A percentile compares a stretch with the other conserved stretches of the same genome.
Conservation (phyloP, 1,140 invertebrate genomes). For the Brachionus rubens region DNA sequence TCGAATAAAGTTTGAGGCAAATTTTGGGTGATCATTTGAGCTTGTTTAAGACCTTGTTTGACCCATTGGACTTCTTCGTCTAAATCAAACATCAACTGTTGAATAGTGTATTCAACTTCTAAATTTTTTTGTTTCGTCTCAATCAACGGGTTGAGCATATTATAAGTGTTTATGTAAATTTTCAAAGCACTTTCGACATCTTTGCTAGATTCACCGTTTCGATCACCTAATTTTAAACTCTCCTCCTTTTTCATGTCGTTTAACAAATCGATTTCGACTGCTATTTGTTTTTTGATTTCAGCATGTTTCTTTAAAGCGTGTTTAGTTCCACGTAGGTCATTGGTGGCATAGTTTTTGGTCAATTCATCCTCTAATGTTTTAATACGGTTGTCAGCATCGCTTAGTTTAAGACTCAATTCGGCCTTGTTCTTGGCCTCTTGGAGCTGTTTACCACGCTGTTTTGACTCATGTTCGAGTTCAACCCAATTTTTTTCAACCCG, state of each 20-base stretch:
- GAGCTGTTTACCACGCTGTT: not conserved
- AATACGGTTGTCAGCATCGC: not conserved
- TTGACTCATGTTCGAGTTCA: slow-evolving; percentile 8
- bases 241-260: slow-evolving; percentile 12
- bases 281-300: slow-evolving; percentile 28
- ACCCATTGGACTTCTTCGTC: slow-evolving; percentile 34
- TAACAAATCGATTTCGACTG: slow-evolving; percentile 11
- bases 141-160: not conserved
- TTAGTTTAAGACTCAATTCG: slow-evolving; percentile 10
- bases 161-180: not conserved
- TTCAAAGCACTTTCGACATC: not conserved
- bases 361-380: not conserved
- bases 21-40: not conserved
- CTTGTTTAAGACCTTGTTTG: not conserved
- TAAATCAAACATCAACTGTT: slow-evolving; percentile 30
- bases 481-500: slow-evolving; percentile 24
- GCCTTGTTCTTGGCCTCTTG: not conserved
- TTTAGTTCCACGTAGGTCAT: slow-evolving; percentile 3
- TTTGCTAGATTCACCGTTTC: not conserved
- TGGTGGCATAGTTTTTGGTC: not conserved
- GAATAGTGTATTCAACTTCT: not conserved
- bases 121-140: slow-evolving; percentile 1
- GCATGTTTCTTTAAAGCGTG: not conserved
- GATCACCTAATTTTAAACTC: not conserved
- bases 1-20: slow-evolving; percentile 18